Base-by-base conservation (phyloP, 2,888 invertebrate species). In the Sthenelais limicola region DNA sequence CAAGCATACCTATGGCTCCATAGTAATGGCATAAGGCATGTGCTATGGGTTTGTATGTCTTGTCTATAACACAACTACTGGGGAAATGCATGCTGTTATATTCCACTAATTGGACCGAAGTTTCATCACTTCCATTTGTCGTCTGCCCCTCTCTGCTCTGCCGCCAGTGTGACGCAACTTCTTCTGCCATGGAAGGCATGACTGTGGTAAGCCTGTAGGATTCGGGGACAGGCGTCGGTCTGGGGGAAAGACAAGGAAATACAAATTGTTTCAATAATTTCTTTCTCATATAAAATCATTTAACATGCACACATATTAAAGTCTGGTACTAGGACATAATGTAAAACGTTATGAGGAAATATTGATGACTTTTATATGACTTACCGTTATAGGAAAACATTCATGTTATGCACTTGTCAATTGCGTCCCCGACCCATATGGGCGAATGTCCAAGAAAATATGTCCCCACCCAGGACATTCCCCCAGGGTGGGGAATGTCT, bases 21-120 rank as follows among this genome's bases (percentile, higher is more conserved):
- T 62, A 62, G 35, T 62, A 62, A 21, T 62, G 62, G 38, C 62
- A 62, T 1, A 62, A 43, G 1, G 43, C 62, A 43, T 62, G 62
- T 2, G 62, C 62, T 18, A 38, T 43, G 9, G 62, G 62, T 4
- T 9, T 35, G 24, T 43, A 35, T 1, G 35, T 4, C 12, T 12
- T 28, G 38, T 62, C 62, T 9, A 38, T 43, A 5, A 62, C 26
- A 24, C 62, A 62, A 1, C 38, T 38, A 24, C 35, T 62, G 62
- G 62, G 62, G 35, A 62, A 62, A 43, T 62, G 21, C 12, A 24
- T 18, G 1, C 18, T 38, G 38, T 62, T 62, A 43, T 38, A 62
- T 43, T 62, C 62, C 3, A 62, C 62, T 26, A 62, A 28, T 7
- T 24, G 62, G n/a, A n/a, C n/a, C 1, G 62, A 35, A 3, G 15